Evolutionary conservation across 2,113 vertebrate genomes (phyloP), one percentile per base, ranked within the genome.

Genomic region (Salvelinus alpinus): DNA sequence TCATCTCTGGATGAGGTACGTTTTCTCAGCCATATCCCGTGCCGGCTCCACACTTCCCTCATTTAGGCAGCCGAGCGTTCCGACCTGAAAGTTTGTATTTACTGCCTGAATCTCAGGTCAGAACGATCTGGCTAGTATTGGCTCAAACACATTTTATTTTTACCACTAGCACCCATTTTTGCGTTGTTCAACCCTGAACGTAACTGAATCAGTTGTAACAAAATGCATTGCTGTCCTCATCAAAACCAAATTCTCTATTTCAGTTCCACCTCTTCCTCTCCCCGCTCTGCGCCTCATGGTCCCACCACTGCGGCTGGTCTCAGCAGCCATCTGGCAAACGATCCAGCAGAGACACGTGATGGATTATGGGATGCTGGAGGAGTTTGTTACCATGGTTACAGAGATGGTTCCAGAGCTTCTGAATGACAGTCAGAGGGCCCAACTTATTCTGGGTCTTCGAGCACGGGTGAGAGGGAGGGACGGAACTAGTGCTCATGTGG

Each of bases 381-480:
- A 92, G 72, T 92, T 95, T 81, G 88, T 95, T 78, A 81, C 74
- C 4, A 75, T 71, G 48, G 86, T 95, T 27, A 91, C 87, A 7
- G 82, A 82, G 8, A 75, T 88, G 0, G 83, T 91, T 1, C 94
- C 94, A 0, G 90, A 91, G 13, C 70, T 95, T 67, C 89, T 94
- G 27, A 85, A 70, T 48, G 80, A 77, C 60, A 82, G 64, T 1
- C 92, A 95, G 80, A 84, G 84, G 18, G 86, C 85, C 24, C 91
- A 94, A 48, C 88, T 95, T 2, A 81, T 82, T 65, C 80, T 94
- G 77, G 92, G 93, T 1, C 89, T 96, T 18, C 87, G 93, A 83
- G 94, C 94, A 73, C 90, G 93, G 91, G 95, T 95, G 83, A 86
- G 76, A 29, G 47, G 20, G 16, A n/a, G 11, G 25, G 44, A 1